Conservation (phyloP, 2,888 invertebrate species). For the Eristalis pertinax region DNA sequence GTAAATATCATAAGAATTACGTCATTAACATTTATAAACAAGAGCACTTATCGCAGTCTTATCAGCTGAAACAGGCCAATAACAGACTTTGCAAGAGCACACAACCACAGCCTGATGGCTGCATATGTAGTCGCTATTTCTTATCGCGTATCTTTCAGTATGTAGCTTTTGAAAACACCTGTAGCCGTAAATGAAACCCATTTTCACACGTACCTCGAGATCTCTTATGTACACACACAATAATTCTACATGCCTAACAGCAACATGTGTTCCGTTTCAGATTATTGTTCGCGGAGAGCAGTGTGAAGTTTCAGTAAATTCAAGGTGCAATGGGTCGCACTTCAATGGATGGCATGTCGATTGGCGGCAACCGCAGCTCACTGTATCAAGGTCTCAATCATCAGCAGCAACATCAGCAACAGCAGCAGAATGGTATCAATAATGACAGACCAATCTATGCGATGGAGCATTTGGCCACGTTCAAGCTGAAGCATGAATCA, state of each 20-base stretch:
- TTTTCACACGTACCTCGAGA: neutral
- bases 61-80: constrained; percentile 15
- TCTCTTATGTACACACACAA: neutral
- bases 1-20: constrained; percentile 8
- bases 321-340: constrained; percentile 39
- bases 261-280: constrained; percentile 36
- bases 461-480: constrained; percentile 98
- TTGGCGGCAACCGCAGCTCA: constrained; percentile 51
- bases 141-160: neutral
- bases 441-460: constrained; percentile 88
- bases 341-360: constrained; percentile 52
- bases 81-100: neutral
- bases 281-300: neutral
- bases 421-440: constrained; percentile 38
- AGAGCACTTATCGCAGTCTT: constrained; percentile 17
- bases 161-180: neutral
- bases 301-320: neutral
- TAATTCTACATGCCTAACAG: neutral
- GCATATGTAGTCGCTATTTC: neutral
- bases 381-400: constrained; percentile 46
- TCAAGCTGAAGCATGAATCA: constrained; percentile 94
- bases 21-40: constrained; percentile 31
- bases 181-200: neutral
- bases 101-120: neutral
- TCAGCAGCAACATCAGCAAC: constrained; percentile 9